Base-by-base conservation (phyloP, 1,140 invertebrate genomes). In the Chionoecetes opilio region DNA sequence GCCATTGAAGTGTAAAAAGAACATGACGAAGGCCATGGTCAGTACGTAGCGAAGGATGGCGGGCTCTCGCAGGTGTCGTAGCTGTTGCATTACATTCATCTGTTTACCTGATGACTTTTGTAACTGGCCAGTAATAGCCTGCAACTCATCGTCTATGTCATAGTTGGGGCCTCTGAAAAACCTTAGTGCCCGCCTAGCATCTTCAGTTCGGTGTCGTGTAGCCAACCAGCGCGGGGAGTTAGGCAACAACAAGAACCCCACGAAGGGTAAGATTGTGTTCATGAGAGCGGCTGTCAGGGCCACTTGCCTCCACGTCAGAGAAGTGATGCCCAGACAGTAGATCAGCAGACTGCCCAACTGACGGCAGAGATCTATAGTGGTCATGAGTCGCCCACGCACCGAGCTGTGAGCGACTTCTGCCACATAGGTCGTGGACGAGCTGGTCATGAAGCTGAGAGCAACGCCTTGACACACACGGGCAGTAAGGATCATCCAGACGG, bases 401-500 rank as follows among this genome's bases (percentile, higher is more conserved):
- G 88, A 90, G 37, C 88, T 90, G 26, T 90, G 88, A 90, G 88
- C 32, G n/a, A 90, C 9, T 29, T 90, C 88, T 9, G 88, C 88
- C 88, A 90, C 88, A 41, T 90, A 90, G 29, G 88, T 90, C 6
- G 35, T 90, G 0, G 88, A 90, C 29, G 88, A 90, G n/a, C 46
- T 90, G 38, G 88, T 29, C 34, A 46, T 31, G 1, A 90, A 46
- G 9, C 88, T 90, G 29, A 90, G 34, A 46, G 37, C 46, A 31
- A 90, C 3, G 17, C 88, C 88, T 26, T 90, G 88, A 41, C 26
- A 8, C 37, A 90, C 9, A 14, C 88, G 88, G 46, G 46, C 37
- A 31, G 88, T 29, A 0, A 90, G 11, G 26, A 90, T 31, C 29
- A 90, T 1, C 88, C 88, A 90, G 11, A 17, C 34, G 9, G 88